Evolutionary conservation across 2,888 invertebrate genomes (phyloP), one percentile per base, ranked within the genome.

Genomic region (Matsumyia berberina): DNA sequence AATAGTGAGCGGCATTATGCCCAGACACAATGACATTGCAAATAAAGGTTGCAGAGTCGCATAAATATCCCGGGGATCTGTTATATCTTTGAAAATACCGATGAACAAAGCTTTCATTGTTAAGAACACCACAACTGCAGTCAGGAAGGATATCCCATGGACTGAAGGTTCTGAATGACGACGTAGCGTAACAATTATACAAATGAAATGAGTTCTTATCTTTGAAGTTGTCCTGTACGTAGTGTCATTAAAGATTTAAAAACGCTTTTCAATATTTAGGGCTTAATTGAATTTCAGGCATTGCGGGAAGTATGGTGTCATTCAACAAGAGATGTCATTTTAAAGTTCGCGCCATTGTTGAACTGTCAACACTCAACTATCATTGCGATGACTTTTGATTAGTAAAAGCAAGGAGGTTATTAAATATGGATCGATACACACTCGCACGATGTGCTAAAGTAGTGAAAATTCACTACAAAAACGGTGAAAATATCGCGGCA

Each of bases 11-110:
- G 83, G 79, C 29, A 55, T 74, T 19, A 42, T 64, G 8, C 83
- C 83, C 9, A 83, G 55, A 0, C 69, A 0, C 8, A 79, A 11
- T 0, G 83, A 69, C 57, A 79, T 64, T 1, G 33, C 0, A 7
- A 79, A 73, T 5, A 79, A 5, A 15, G 83, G 83, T 19, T 83
- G 83, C 0, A 83, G 9, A 7, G 57, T 64, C 1, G 83, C 73
- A 42, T 79, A 79, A 2, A 83, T 49, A 57, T 83, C 83, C 12
- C 39, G 53, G 1, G 83, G 83, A 44, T 55, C 12, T 24, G 11
- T 7, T 1, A 83, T 55, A 2, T 79, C 79, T 3, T 73, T 67
- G 9, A 69, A 33, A 11, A 69, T 2, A 33, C 2, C 58, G 9
- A 24, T 31, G 6, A 55, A n/a, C 0, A 55, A 12, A 5, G 37